A percentile compares a stretch with the other conserved stretches of the same genome.
phyloP scores from a whole-genome alignment of 2,888 invertebrate genomes.

The Syrista parreyssii region DNA sequence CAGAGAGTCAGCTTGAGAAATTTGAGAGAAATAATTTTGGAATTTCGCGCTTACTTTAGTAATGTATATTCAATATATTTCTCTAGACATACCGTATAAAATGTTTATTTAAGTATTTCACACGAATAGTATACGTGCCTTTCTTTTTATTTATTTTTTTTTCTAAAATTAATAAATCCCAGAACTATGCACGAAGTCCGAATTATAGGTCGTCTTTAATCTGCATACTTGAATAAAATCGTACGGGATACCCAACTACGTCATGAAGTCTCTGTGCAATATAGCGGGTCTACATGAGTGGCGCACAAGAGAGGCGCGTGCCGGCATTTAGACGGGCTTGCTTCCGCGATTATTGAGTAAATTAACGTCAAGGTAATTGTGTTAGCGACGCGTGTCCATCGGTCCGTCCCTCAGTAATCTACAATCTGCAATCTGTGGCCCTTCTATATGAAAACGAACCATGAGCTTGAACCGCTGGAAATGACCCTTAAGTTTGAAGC shows the following conservation, averaged over 20 bases:
- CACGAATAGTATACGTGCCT: background rate
- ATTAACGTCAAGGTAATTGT: conserved; percentile 62
- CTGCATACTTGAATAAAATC: background rate
- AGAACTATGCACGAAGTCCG: background rate
- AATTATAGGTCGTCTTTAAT: background rate
- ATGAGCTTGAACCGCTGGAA: background rate
- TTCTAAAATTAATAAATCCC: background rate
- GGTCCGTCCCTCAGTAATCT: conserved; percentile 4
- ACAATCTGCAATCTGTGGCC: background rate
- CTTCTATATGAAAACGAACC: background rate
- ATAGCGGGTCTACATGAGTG: background rate
- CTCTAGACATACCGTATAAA: background rate
- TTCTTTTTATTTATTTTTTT: too few species aligned
- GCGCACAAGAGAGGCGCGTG: conserved; percentile 45
- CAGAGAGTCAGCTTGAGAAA: background rate
- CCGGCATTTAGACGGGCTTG: conserved; percentile 56
- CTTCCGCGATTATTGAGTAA: conserved; percentile 62
- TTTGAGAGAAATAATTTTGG: background rate
- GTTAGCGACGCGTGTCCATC: conserved; percentile 61
- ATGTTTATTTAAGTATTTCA: background rate
- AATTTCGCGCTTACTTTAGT: background rate
- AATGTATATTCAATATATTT: background rate
- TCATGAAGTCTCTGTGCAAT: background rate
- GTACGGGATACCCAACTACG: background rate
- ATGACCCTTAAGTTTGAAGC: conserved; percentile 30